Evolutionary conservation across 1,140 invertebrate genomes (phyloP), one percentile per base, ranked within the genome.

Genomic region (Pogonus chalceus): DNA sequence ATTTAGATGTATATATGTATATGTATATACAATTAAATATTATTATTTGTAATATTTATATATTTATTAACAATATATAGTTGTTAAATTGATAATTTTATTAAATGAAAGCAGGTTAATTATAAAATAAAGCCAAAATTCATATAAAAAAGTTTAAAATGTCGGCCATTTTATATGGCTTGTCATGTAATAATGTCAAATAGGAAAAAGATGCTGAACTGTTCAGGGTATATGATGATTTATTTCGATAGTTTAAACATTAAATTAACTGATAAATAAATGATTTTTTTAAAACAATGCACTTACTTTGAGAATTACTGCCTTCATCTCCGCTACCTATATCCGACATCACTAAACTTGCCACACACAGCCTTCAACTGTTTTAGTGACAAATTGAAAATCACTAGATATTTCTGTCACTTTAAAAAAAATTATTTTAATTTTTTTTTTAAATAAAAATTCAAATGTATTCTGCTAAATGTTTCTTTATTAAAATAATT

Each of bases 301-400:
- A 79, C 79, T 76, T 79, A 82, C 80, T 81, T 78, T 81, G 79
- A 76, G 78, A 81, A 76, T 79, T 80, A 73, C 79, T 79, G 67
- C 79, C 80, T 69, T 82, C 80, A 78, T 82, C 80, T 67, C 78
- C 79, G 72, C 80, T 82, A 70, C 79, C 79, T 74, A 81, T 77
- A 78, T 82, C 80, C 72, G 80, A 82, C 80, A 82, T 82, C 73
- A 76, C 78, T 77, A 76, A n/a, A n/a, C 71, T 73, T 73, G 71
- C 71, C 60, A 61, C 68, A 64, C 65, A 61, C 58, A 64, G 64
- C 65, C 66, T 63, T 59, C 68, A 51, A 65, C 64, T 60, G 58
- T 61, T 62, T 66, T 43, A 60, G 63, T 62, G 55, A 59, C 61
- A 64, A 60, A 53, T 54, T 49, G 61, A 66, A 65, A 62, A 56